Evolutionary conservation across 2,888 invertebrate genomes (phyloP).

Genomic region (Caenorhabditis sp.): DNA sequence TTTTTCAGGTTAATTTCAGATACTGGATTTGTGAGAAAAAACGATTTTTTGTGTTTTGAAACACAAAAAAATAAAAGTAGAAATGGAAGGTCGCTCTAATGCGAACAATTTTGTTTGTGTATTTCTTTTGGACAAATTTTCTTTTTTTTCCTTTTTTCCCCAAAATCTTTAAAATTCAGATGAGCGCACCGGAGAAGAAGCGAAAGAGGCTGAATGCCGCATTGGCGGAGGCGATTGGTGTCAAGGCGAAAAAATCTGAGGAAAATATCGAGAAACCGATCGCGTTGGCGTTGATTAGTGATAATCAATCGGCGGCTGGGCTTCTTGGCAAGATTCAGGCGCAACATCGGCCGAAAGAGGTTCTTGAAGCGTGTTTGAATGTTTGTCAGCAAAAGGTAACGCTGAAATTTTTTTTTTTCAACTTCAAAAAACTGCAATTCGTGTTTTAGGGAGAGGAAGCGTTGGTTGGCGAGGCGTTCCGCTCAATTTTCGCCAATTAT

Average conservation of each 20-base stretch:
- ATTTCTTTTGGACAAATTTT: background rate
- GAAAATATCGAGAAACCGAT: slow-evolving; percentile 37
- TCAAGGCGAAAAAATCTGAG: slow-evolving; percentile 21
- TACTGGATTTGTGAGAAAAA: no score
- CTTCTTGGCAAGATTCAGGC: slow-evolving; percentile 32
- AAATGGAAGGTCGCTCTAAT: no score
- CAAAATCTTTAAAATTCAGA: slow-evolving; percentile 12
- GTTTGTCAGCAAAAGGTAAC: slow-evolving; percentile 26
- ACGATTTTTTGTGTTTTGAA: no score
- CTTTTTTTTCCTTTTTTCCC: background rate
- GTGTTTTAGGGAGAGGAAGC: slow-evolving; percentile 21
- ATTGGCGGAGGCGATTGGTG: slow-evolving; percentile 31
- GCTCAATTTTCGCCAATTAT: slow-evolving; percentile 18
- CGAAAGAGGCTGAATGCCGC: slow-evolving; percentile 22
- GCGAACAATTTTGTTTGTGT: background rate
- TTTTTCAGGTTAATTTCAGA: no score
- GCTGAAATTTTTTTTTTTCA: no score
- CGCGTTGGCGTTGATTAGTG: slow-evolving; percentile 28
- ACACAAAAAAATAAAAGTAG: no score
- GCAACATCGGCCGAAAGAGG: slow-evolving; percentile 17
- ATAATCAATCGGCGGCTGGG: slow-evolving; percentile 21
- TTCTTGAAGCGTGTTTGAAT: slow-evolving; percentile 16
- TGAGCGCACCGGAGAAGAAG: slow-evolving; percentile 26
- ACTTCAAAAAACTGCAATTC: no score
- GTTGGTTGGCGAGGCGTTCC: slow-evolving; percentile 18